A percentile compares a stretch with the other conserved stretches of the same genome.
Evolutionary conservation across 2,888 invertebrate genomes (phyloP).

Genomic region (Mycalesis mineus): DNA sequence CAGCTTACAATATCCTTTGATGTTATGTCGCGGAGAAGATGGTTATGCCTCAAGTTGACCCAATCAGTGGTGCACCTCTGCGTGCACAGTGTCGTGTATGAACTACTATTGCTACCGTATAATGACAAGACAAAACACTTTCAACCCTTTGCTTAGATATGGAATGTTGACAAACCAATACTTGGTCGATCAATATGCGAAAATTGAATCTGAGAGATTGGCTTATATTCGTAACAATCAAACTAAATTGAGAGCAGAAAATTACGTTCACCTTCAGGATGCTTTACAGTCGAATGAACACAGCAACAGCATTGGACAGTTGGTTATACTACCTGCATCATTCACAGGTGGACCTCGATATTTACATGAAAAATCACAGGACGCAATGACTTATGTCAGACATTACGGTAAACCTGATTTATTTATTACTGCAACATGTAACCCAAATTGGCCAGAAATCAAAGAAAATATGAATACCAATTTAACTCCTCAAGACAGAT

Average conservation of each 20-base stretch:
- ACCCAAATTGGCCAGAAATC: slow-evolving; percentile 25
- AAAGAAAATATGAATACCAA: slow-evolving; percentile 28
- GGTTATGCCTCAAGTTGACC: slow-evolving; percentile 32
- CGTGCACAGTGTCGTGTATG: slow-evolving; percentile 30
- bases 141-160: slow-evolving; percentile 29
- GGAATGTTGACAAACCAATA: slow-evolving; percentile 29
- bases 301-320: slow-evolving; percentile 18
- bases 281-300: slow-evolving; percentile 27
- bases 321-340: slow-evolving; percentile 29
- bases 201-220: slow-evolving; percentile 29
- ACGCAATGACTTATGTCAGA: slow-evolving; percentile 28
- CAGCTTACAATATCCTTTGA: slow-evolving; percentile 34
- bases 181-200: slow-evolving; percentile 30
- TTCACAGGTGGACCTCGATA: slow-evolving; percentile 29
- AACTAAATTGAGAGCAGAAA: slow-evolving; percentile 19
- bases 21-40: slow-evolving; percentile 33
- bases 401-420: slow-evolving; percentile 27
- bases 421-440: slow-evolving; percentile 19
- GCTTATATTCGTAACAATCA: slow-evolving; percentile 27
- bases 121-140: slow-evolving; percentile 28
- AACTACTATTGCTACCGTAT: slow-evolving; percentile 31
- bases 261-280: slow-evolving; percentile 16
- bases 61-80: slow-evolving; percentile 21
- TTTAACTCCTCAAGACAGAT: slow-evolving; percentile 27
- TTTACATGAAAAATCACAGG: slow-evolving; percentile 27